Evolutionary conservation across 2,797 vertebrate genomes (phyloP).

Genomic region (Acanthornis magna): DNA sequence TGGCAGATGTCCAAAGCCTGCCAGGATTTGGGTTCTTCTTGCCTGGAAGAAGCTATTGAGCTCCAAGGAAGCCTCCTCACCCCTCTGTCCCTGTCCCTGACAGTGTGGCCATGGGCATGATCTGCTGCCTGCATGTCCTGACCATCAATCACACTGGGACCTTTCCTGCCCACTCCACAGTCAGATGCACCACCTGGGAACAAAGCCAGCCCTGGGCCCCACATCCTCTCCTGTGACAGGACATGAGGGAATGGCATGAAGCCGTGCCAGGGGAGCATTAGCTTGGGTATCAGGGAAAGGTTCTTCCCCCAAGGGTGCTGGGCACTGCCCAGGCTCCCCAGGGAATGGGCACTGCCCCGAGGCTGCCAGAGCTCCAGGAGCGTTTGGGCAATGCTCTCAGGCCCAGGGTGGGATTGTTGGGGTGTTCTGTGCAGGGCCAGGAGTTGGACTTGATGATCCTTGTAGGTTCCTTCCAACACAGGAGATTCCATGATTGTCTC

Average conservation of each 20-base stretch:
- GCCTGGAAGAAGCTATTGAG: neutral
- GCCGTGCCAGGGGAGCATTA: accelerated
- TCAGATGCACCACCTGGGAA: neutral
- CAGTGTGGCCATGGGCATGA: neutral
- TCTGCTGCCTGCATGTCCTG: neutral
- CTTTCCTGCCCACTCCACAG: neutral
- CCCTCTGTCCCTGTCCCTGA: neutral
- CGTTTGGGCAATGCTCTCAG: accelerated
- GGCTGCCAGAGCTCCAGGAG: neutral
- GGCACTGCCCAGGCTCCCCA: neutral
- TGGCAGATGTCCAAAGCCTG: neutral
- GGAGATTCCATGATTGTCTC: neutral
- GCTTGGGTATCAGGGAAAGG: neutral
- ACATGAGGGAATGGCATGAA: neutral
- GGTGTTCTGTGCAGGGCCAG: neutral
- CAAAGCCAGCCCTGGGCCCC: neutral
- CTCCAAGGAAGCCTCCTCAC: neutral
- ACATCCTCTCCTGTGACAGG: neutral
- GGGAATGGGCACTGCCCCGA: accelerated
- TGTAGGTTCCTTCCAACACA: neutral
- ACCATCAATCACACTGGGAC: neutral
- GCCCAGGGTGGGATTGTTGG: neutral
- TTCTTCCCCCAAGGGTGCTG: neutral
- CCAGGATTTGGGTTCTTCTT: neutral
- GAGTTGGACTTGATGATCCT: neutral